Evolutionary conservation across 2,888 invertebrate genomes (phyloP).

Genomic region (Podotricha telesiphe): DNA sequence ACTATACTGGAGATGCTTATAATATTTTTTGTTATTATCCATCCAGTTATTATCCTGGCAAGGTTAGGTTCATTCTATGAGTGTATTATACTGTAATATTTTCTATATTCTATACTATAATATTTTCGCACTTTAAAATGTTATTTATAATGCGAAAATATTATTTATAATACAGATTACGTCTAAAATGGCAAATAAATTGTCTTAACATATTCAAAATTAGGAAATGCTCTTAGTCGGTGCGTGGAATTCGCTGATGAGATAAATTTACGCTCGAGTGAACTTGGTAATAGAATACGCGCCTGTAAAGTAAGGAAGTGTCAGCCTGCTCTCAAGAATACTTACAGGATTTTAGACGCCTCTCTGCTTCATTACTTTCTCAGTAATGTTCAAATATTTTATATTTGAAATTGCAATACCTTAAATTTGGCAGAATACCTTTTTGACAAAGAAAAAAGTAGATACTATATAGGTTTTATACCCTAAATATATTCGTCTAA

Average conservation of each 20-base stretch:
- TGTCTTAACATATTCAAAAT: background rate
- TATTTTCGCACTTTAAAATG: too few species aligned
- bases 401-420: background rate
- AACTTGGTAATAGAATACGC: conserved; percentile 18
- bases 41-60: too few species aligned
- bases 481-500: too few species aligned
- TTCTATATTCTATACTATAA: too few species aligned
- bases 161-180: background rate
- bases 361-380: background rate
- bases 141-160: too few species aligned
- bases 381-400: conserved; percentile 7
- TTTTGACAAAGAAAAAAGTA: too few species aligned
- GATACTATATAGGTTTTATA: too few species aligned
- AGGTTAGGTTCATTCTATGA: too few species aligned
- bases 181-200: background rate
- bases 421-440: too few species aligned
- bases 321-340: conserved; percentile 1
- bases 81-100: too few species aligned
- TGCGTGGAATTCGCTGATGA: conserved; percentile 19
- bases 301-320: conserved; percentile 21
- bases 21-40: too few species aligned
- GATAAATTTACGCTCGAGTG: conserved; percentile 20
- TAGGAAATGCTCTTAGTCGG: background rate
- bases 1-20: too few species aligned
- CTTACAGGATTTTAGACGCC: background rate